Conservation (phyloP, 1,140 invertebrate species). For the Platyura marginata region DNA sequence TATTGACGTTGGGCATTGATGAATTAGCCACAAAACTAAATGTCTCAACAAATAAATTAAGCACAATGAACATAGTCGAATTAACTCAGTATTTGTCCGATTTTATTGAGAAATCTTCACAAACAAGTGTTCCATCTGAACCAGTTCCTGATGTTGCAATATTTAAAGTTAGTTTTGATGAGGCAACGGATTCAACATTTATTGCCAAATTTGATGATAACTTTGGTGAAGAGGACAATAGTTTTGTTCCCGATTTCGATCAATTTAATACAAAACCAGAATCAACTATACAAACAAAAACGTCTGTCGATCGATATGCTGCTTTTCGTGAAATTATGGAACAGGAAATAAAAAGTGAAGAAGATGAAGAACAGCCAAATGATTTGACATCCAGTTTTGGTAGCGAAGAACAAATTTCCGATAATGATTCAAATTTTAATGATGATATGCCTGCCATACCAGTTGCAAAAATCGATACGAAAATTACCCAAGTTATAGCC, state of each 20-base stretch:
- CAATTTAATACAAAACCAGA: slow-evolving; percentile 27
- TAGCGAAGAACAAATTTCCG: slow-evolving; percentile 10
- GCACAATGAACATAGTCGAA: slow-evolving; percentile 67
- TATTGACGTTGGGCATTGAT: slow-evolving; percentile 59
- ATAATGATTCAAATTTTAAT: slow-evolving; percentile 2
- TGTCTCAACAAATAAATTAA: slow-evolving; percentile 55
- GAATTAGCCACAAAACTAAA: slow-evolving; percentile 55
- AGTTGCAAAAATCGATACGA: slow-evolving; percentile 20
- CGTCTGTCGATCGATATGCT: slow-evolving; percentile 51
- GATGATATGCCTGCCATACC: slow-evolving; percentile 4
- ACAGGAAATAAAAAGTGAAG: slow-evolving; percentile 39
- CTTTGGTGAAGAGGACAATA: slow-evolving; percentile 24
- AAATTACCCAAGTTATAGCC: slow-evolving; percentile 25
- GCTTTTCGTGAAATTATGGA: slow-evolving; percentile 67
- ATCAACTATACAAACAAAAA: slow-evolving; percentile 10
- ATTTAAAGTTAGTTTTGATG: slow-evolving; percentile 37
- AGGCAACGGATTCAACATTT: slow-evolving; percentile 18
- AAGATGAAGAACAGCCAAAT: slow-evolving; percentile 23
- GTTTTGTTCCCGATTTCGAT: slow-evolving; percentile 40
- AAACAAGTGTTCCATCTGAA: slow-evolving; percentile 8
- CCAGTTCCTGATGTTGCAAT: slow-evolving; percentile 11
- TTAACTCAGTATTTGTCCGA: slow-evolving; percentile 57
- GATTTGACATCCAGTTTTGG: slow-evolving; percentile 17
- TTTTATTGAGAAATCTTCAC: slow-evolving; percentile 29
- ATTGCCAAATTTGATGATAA: slow-evolving; percentile 37